Base-by-base conservation (phyloP, 2,797 vertebrate species). In the Spondyliosoma cantharus region DNA sequence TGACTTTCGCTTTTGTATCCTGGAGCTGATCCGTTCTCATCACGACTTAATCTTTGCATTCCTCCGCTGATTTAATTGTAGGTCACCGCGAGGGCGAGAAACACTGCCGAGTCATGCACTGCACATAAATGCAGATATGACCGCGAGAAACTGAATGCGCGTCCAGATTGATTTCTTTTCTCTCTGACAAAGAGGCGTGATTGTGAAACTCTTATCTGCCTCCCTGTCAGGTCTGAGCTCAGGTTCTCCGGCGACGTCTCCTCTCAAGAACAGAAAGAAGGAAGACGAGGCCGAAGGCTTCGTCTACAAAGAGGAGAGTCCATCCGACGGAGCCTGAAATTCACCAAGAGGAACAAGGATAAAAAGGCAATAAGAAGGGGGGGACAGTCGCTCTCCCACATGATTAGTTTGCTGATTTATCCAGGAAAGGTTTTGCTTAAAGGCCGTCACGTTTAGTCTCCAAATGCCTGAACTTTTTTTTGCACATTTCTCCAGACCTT, bases 281-380 rank as follows among this genome's bases (percentile, higher is more conserved):
- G 83, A 80, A 2, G 82, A 78, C 1, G 62, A 65, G 6, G 1
- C 15, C 5, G 8, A 0, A 0, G 0, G 37, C 37, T n/a, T n/a
- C n/a, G n/a, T n/a, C n/a, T n/a, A n/a, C n/a, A n/a, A n/a, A n/a
- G 16, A 19, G 68, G 86, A 2, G 48, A n/a, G 0, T 81, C 65
- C 1, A 0, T 90, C 0, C 79, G 87, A 7, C 74, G 58, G 16
- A 94, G 89, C 61, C 67, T 94, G 6, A 58, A 32, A 4, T 22
- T 89, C 0, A 6, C 3, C 7, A 94, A 90, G 76, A 92, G 85
- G 77, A 75, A 76, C 17, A 87, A 64, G 6, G 83, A 87, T 6
- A 91, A 77, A 52, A 3, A 0, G 0, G 0, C 49, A 81, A 6
- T 22, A 64, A 13, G n/a, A n/a, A n/a, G n/a, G n/a, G n/a, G n/a